phyloP scores from a whole-genome alignment of 2,888 invertebrate species.

The Lottia gigantea region DNA sequence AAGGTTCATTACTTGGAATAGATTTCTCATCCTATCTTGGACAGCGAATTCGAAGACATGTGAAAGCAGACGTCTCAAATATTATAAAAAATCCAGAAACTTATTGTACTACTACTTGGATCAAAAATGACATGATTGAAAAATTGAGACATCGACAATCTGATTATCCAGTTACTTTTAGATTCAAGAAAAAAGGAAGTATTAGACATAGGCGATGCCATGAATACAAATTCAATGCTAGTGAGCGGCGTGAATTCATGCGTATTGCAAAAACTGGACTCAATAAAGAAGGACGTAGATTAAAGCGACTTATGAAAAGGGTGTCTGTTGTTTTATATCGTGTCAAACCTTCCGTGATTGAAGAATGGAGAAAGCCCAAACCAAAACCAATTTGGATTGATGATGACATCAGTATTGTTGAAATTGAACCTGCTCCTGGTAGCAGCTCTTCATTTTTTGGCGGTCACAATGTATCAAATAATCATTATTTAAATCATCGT shows the following conservation, averaged over 20 bases:
- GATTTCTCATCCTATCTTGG: constrained; percentile 46
- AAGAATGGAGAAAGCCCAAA: constrained; percentile 39
- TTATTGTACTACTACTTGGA: constrained; percentile 39
- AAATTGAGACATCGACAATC: constrained; percentile 42
- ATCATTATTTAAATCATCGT: background rate
- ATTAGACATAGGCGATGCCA: constrained; percentile 35
- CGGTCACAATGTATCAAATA: background rate
- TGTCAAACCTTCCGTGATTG: constrained; percentile 35
- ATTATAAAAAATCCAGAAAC: constrained; percentile 35
- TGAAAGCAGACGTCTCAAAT: constrained; percentile 37
- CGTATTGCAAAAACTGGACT: constrained; percentile 37
- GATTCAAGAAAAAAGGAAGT: constrained; percentile 38
- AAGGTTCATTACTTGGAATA: constrained; percentile 36
- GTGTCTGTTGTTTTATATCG: constrained; percentile 37
- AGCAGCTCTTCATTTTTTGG: background rate
- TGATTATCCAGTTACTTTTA: constrained; percentile 44
- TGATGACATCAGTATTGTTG: constrained; percentile 35
- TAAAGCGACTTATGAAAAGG: constrained; percentile 28
- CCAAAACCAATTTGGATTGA: constrained; percentile 29
- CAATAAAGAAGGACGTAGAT: constrained; percentile 31
- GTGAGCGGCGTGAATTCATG: constrained; percentile 36
- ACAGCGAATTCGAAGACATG: constrained; percentile 47
- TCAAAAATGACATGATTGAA: constrained; percentile 33
- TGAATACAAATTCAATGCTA: constrained; percentile 45
- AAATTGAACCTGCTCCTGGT: constrained; percentile 29